phyloP scores from a whole-genome alignment of 2,113 vertebrate species.

The Alces alces region DNA sequence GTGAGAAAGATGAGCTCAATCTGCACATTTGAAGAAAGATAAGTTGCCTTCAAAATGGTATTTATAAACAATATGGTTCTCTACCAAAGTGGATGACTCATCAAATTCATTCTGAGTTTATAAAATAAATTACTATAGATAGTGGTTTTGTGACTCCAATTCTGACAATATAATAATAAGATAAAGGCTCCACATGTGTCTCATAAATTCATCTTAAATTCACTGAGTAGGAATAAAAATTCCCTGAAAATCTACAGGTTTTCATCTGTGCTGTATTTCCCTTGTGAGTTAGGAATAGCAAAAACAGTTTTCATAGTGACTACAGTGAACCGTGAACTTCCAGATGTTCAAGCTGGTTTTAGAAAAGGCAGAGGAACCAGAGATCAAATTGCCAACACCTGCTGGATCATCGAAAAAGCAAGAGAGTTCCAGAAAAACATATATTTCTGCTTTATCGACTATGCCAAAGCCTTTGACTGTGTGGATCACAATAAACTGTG shows the following conservation, averaged over 20 bases:
- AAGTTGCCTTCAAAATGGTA: background rate
- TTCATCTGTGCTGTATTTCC: background rate
- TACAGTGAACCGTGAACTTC: background rate
- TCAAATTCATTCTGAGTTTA: conserved; percentile 30
- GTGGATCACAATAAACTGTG: too few relatives aligned
- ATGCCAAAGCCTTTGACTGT: too few relatives aligned
- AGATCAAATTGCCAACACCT: too few relatives aligned
- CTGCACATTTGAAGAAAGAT: conserved; percentile 13
- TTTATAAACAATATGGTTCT: background rate
- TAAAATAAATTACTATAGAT: background rate
- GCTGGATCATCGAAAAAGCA: too few relatives aligned
- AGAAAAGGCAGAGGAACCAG: too few relatives aligned
- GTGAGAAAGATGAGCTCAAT: background rate
- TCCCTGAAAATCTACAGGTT: background rate
- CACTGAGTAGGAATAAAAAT: background rate
- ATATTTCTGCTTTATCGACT: too few relatives aligned
- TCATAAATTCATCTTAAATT: background rate
- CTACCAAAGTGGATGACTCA: background rate
- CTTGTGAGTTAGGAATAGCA: background rate
- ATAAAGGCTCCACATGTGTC: background rate
- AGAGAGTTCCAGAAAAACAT: too few relatives aligned
- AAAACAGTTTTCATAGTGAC: background rate
- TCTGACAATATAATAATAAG: background rate
- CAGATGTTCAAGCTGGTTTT: too few relatives aligned
- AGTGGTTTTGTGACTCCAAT: conserved; percentile 19